Conservation (phyloP, 2,797 vertebrate species). For the Dryobates pubescens region DNA sequence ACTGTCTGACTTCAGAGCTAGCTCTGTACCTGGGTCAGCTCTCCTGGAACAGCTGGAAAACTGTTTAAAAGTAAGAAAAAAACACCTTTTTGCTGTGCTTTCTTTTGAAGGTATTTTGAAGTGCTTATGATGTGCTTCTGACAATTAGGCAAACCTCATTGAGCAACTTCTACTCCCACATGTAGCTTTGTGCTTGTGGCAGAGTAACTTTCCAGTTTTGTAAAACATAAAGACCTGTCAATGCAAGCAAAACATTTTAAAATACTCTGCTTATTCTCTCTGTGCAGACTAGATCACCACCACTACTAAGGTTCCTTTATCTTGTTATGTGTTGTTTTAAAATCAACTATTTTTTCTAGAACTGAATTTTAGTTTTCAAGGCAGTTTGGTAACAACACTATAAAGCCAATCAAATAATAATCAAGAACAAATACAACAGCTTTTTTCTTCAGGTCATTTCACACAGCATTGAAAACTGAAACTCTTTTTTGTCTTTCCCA, state of each 20-base stretch:
- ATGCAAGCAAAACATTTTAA: background rate
- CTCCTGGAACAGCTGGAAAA: background rate
- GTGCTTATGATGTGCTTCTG: background rate
- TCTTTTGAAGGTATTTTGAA: background rate
- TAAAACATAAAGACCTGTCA: background rate
- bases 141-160: background rate
- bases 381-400: background rate
- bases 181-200: background rate
- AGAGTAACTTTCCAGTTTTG: background rate
- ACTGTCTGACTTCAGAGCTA: background rate
- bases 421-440: background rate
- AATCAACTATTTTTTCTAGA: background rate
- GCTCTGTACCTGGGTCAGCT: background rate
- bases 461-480: background rate
- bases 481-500: background rate
- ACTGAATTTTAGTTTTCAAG: background rate
- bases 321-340: accelerated
- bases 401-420: background rate
- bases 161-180: background rate
- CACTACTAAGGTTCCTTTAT: background rate
- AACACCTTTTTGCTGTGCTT: background rate
- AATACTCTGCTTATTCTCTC: background rate
- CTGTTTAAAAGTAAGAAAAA: background rate
- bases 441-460: background rate
- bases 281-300: background rate